A percentile compares a stretch with the other conserved stretches of the same genome.
Conservation (phyloP, 2,113 vertebrate species). For the Chrysochloris asiatica region DNA sequence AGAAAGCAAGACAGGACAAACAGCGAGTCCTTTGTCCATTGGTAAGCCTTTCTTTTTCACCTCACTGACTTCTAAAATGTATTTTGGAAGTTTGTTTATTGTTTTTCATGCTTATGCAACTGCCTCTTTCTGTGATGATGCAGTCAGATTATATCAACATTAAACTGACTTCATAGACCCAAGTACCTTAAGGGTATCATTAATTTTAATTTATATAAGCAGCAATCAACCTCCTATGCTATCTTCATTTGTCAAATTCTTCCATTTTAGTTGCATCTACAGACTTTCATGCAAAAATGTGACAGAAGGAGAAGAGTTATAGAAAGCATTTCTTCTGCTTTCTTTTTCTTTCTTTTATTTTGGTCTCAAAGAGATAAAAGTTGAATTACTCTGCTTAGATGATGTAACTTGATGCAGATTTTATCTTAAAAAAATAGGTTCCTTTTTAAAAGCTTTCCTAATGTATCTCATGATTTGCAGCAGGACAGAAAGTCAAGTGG, state of each 20-base stretch:
- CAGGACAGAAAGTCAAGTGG: constrained; percentile 61
- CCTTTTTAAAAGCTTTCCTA: constrained; percentile 63
- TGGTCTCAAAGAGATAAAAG: constrained; percentile 29
- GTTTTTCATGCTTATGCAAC: constrained; percentile 40
- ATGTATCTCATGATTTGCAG: constrained; percentile 58
- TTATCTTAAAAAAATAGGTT: constrained; percentile 60
- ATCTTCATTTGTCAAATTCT: constrained; percentile 63
- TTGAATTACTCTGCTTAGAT: constrained; percentile 35
- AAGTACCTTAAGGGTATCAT: constrained; percentile 70
- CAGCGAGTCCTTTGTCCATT: neutral
- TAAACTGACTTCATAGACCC: constrained; percentile 55
- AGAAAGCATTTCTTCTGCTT: neutral
- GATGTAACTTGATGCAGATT: constrained; percentile 61
- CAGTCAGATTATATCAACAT: constrained; percentile 66
- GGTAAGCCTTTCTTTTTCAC: constrained; percentile 29
- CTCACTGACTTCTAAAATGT: constrained; percentile 37
- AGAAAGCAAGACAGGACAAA: constrained; percentile 13
- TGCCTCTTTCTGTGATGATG: constrained; percentile 57
- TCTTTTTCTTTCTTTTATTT: neutral
- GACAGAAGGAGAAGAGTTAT: neutral
- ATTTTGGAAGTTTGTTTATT: constrained; percentile 50
- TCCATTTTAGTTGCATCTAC: constrained; percentile 9
- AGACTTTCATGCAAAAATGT: neutral
- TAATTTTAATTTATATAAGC: constrained; percentile 69
- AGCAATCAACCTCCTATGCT: constrained; percentile 53